Percentiles rank a stretch among this genome's conserved stretches.
phyloP scores from a whole-genome alignment of 2,888 invertebrate species.

The Rhynchonema sp. region DNA sequence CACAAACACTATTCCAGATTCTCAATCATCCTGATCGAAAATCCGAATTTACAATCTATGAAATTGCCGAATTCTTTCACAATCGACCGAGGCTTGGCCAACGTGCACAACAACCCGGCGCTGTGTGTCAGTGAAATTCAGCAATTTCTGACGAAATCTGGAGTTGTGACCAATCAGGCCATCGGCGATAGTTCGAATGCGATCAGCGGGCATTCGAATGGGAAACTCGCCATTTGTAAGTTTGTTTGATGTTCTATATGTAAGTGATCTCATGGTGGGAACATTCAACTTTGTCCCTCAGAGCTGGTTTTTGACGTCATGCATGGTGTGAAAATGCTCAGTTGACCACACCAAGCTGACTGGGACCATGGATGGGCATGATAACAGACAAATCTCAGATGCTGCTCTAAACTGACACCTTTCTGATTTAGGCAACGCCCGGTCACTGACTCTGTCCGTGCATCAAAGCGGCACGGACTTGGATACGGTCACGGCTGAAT shows the following conservation, averaged over 20 bases:
- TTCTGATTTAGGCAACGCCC: not conserved
- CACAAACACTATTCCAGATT: not conserved
- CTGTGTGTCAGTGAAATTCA: not conserved
- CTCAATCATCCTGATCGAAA: not conserved
- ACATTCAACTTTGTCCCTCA: no score
- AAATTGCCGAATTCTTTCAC: not conserved
- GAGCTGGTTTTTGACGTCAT: no score
- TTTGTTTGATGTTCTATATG: no score
- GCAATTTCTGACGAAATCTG: not conserved
- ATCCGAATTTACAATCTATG: not conserved
- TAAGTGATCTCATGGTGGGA: not conserved
- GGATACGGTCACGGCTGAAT: not conserved
- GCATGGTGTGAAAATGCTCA: no score
- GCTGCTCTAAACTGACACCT: not conserved
- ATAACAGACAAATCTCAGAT: not conserved
- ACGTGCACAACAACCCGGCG: not conserved
- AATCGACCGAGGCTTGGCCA: not conserved
- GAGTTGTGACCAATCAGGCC: not conserved
- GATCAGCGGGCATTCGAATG: not conserved
- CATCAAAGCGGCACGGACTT: not conserved
- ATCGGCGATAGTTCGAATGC: not conserved
- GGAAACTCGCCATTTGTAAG: not conserved
- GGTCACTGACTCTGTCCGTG: not conserved
- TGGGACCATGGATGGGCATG: no score
- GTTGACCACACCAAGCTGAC: no score